phyloP scores from a whole-genome alignment of 2,888 invertebrate genomes.

The Pollenia amentaria region DNA sequence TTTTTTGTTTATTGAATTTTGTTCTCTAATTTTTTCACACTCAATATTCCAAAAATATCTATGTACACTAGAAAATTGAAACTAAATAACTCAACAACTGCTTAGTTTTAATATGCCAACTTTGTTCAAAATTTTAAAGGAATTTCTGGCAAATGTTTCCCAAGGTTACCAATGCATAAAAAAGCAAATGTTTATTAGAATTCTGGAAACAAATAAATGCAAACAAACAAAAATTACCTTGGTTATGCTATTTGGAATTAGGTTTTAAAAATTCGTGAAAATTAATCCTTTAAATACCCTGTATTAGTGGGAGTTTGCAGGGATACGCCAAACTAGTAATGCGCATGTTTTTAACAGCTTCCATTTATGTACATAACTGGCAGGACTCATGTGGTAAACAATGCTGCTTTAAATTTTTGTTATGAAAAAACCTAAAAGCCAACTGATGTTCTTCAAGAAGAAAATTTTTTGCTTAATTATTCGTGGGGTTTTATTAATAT shows the following conservation, averaged over 20 bases:
- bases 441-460: constrained; percentile 55
- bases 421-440: constrained; percentile 36
- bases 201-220: constrained; percentile 46
- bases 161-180: constrained; percentile 58
- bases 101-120: not conserved
- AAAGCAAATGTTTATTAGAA: constrained; percentile 61
- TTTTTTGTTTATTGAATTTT: constrained; percentile 14
- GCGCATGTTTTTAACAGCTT: constrained; percentile 70
- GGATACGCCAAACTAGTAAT: not conserved
- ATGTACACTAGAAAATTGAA: constrained; percentile 21
- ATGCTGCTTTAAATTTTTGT: constrained; percentile 31
- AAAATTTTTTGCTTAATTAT: not conserved
- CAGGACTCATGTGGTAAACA: constrained; percentile 65
- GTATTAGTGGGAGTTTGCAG: constrained; percentile 51
- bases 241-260: constrained; percentile 49
- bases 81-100: constrained; percentile 45
- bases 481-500: constrained; percentile 25
- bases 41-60: constrained; percentile 1
- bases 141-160: constrained; percentile 69
- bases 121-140: constrained; percentile 30
- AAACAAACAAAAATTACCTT: constrained; percentile 66
- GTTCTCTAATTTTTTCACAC: constrained; percentile 8
- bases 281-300: constrained; percentile 34
- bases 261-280: not conserved
- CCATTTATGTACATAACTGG: constrained; percentile 37